phyloP scores from a whole-genome alignment of 2,888 invertebrate genomes.

The Drosophila koepferae region DNA sequence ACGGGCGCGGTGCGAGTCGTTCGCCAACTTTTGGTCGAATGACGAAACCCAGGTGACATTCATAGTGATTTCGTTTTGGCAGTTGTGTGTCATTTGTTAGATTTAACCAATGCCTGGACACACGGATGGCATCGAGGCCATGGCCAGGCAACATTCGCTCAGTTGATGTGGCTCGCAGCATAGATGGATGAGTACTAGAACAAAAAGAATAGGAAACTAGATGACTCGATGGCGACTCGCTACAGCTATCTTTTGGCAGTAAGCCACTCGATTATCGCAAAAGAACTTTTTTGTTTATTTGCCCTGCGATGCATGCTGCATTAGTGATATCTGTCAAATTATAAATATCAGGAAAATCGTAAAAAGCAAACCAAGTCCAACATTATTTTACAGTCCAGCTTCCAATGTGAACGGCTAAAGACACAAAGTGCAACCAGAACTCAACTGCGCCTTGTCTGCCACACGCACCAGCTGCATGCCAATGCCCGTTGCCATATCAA shows the following conservation, averaged over 20 bases:
- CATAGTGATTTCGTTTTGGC: conserved; percentile 82
- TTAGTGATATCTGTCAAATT: conserved; percentile 56
- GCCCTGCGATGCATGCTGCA: conserved; percentile 9
- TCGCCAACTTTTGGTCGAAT: conserved; percentile 62
- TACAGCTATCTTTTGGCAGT: conserved; percentile 76
- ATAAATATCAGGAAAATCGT: conserved; percentile 2
- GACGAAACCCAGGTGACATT: conserved; percentile 78
- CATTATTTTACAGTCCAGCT: not conserved
- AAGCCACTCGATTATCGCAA: conserved; percentile 67
- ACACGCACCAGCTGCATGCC: conserved; percentile 65
- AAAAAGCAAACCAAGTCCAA: conserved; percentile 2
- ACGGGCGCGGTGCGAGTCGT: conserved; percentile 15
- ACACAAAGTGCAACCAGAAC: conserved; percentile 18
- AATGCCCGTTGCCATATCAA: conserved; percentile 54
- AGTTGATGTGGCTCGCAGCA: conserved; percentile 32
- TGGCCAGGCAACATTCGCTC: conserved; percentile 36
- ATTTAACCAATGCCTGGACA: conserved; percentile 67
- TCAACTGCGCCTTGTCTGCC: conserved; percentile 44
- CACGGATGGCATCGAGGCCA: conserved; percentile 24
- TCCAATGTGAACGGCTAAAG: not conserved
- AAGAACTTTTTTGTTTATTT: not conserved
- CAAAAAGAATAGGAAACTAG: not conserved
- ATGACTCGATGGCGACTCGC: conserved; percentile 42
- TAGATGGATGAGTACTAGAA: conserved; percentile 7
- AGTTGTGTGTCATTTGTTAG: conserved; percentile 81